Evolutionary conservation across 2,888 invertebrate species (phyloP), one percentile per base, ranked within the genome.

Genomic region (Phrixothrix hirtus): DNA sequence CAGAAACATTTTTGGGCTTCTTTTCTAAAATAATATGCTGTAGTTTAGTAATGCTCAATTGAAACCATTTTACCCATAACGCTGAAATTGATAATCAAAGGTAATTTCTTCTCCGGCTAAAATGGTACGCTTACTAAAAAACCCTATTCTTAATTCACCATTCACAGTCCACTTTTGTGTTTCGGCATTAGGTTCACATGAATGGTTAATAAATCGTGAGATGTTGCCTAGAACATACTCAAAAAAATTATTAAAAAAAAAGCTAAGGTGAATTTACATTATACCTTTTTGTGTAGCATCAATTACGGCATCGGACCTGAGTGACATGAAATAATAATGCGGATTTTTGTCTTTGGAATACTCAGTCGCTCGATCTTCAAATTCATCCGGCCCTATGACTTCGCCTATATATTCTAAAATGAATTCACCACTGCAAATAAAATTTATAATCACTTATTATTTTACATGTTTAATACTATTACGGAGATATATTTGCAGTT

Each of bases 351-450:
- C 90, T 62, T 89, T 87, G 0, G 94, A 92, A 75, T 98, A 98
- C 32, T 87, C 84, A 66, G 89, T 88, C 0, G 93, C 91, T 4
- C 98, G 83, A 44, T 86, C 83, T 70, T 90, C 89, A 76, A 98
- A 97, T 73, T 93, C 92, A 60, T 88, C 87, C 37, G 88, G 88
- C 74, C 94, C 90, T 5, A 98, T 79, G 0, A 99, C 95, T 79
- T 99, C 99, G 0, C 99, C 99, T 0, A 99, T 92, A 73, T 99
- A 99, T 74, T 99, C 99, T 86, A 98, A 89, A 35, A 99, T 87
- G 77, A 99, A 99, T 67, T 89, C 87, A 5, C 95, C 96, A 48
- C 93, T 93, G 78, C 43, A 74, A 69, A 51, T 38, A 58, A 45
- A 29, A n/a, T 35, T 32, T 3, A 15, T 2, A 4, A 4, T 34